Evolutionary conservation across 2,888 invertebrate species (phyloP), one percentile per base, ranked within the genome.

Genomic region (Stramonita haemastoma): DNA sequence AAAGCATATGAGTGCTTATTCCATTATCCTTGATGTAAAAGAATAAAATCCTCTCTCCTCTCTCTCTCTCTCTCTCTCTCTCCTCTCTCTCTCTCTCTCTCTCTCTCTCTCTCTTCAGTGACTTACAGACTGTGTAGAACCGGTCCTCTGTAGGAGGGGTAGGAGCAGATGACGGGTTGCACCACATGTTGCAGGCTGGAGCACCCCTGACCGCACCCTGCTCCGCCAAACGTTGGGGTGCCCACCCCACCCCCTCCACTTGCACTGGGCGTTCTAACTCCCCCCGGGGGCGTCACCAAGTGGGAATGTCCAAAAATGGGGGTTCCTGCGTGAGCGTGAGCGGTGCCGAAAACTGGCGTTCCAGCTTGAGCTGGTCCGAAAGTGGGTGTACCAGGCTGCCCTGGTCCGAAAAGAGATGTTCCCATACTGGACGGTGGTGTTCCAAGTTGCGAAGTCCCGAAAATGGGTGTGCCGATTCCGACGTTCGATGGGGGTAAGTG

Each of bases 131-230:
- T 87, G 60, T 87, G 84, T 77, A 90, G 77, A 4, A 73, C 77
- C 19, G 81, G 90, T 11, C 87, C 87, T 57, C 87, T 87, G 57
- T 87, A 90, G 73, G 90, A 56, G 29, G 90, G 90, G 57, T 90
- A 57, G 34, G 90, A 70, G 60, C 56, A 56, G 19, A 90, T 26
- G 56, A 90, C 90, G n/a, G 90, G 81, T n/a, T 36, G 36, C 36
- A 81, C 81, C 81, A 81, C 81, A 36, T 81, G 81, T 36, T 81
- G 81, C 11, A 81, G 36, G 29, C 81, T 22, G 46, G 26, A 22
- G 81, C 6, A 2, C 22, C 81, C 81, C 11, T 32, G 79, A 79
- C 34, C 17, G 73, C 26, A 34, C 19, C 17, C 34, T 34, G 73
- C 26, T 17, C 19, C 17, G 34, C 79, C 73, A 22, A 15, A 46